These are phyloP conservation scores for Zaprionus africanus DNA, from an alignment of 1,140 invertebrate species.

Conservation along the genomic window DNA sequence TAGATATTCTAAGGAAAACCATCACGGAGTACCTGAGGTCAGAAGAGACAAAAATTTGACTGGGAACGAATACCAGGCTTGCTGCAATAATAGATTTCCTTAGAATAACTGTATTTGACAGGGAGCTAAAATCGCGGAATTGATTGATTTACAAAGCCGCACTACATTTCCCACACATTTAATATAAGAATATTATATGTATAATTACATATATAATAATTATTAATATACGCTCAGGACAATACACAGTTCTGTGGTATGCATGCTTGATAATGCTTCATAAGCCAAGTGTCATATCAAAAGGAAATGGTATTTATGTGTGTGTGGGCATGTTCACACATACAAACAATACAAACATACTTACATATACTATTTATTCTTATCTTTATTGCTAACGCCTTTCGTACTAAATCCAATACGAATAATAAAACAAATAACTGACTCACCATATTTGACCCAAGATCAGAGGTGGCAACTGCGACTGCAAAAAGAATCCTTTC, in stretches of 20 bases:
- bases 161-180: no score
- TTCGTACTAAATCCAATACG: neutral
- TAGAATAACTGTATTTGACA: no score
- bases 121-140: no score
- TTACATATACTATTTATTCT: constrained; percentile 7
- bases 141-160: no score
- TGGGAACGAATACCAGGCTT: no score
- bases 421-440: constrained; percentile 25
- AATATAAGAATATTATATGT: neutral
- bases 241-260: neutral
- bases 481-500: constrained; percentile 96
- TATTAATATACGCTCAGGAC: neutral
- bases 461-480: constrained; percentile 93
- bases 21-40: no score
- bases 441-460: constrained; percentile 97
- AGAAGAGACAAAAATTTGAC: no score
- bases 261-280: neutral
- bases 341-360: neutral
- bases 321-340: neutral
- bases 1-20: neutral
- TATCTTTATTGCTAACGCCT: constrained; percentile 34
- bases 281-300: constrained; percentile 11
- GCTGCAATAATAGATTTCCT: no score
- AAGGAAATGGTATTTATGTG: constrained; percentile 2
- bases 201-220: no score